Percentiles rank a stretch among this genome's conserved stretches.
These are phyloP conservation scores for Chaetophractus vellerosus DNA, from an alignment of 2,797 vertebrate species.

Conservation along the genomic window DNA sequence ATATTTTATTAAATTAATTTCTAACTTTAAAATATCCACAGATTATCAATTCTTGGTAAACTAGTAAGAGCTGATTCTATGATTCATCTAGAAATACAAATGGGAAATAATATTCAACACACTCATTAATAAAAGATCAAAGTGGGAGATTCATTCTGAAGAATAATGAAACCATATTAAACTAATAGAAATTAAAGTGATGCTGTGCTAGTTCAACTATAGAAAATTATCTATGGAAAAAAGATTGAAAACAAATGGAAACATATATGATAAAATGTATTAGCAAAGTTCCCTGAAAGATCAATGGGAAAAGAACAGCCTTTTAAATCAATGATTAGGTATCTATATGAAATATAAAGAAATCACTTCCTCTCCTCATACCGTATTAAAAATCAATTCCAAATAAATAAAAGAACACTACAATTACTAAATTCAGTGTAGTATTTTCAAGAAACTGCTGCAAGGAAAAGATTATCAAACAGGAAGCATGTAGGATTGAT, in stretches of 20 bases:
- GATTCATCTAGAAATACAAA: neutral
- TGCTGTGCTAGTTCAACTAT: neutral
- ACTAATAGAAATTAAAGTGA: neutral
- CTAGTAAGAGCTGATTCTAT: neutral
- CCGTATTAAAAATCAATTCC: neutral
- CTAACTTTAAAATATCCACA: neutral
- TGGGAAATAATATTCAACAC: neutral
- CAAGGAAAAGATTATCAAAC: neutral
- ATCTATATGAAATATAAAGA: neutral
- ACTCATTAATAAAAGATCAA: neutral
- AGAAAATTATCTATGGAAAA: neutral
- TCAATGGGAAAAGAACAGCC: neutral
- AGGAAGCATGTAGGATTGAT: neutral
- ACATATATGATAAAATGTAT: neutral
- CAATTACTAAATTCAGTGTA: neutral
- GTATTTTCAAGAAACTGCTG: neutral
- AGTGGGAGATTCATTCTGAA: neutral
- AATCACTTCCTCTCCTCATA: neutral
- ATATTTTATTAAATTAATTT: neutral
- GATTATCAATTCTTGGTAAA: neutral
- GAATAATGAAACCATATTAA: neutral
- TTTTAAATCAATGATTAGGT: conserved; percentile 33
- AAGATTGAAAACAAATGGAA: neutral
- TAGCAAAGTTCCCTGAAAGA: neutral
- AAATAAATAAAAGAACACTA: neutral